Conservation (phyloP, 2,888 invertebrate species). For the Chrysina gloriosa region DNA sequence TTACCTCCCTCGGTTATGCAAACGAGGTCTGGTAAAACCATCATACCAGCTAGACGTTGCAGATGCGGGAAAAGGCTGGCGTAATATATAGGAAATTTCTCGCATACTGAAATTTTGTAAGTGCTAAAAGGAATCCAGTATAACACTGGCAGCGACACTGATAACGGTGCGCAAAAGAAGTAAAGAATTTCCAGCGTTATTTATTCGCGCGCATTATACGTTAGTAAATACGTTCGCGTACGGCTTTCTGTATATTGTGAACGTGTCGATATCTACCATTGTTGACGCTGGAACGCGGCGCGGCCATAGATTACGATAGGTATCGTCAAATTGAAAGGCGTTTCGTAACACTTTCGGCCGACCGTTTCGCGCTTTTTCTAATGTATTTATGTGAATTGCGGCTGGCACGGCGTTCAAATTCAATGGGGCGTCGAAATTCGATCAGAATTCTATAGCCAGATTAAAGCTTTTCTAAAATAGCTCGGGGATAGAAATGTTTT, state of each 20-base stretch:
- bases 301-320: conserved; percentile 14
- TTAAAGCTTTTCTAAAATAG: neutral
- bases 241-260: neutral
- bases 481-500: neutral
- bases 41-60: neutral
- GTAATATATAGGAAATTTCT: conserved; percentile 32
- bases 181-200: conserved; percentile 21
- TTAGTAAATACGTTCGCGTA: conserved; percentile 16
- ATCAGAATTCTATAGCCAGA: neutral
- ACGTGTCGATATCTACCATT: conserved; percentile 22
- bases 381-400: neutral
- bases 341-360: neutral
- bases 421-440: conserved; percentile 9
- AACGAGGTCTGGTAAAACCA: conserved; percentile 8
- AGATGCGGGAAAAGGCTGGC: neutral
- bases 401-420: neutral
- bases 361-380: neutral
- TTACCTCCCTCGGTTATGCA: neutral
- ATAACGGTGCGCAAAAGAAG: conserved; percentile 5
- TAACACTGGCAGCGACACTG: conserved; percentile 31
- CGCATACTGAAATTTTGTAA: conserved; percentile 32
- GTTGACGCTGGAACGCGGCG: neutral
- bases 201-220: conserved; percentile 17
- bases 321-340: conserved; percentile 24
- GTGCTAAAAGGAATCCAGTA: conserved; percentile 30